Evolutionary conservation across 2,113 vertebrate species (phyloP).

Genomic region (Carassius carassius): DNA sequence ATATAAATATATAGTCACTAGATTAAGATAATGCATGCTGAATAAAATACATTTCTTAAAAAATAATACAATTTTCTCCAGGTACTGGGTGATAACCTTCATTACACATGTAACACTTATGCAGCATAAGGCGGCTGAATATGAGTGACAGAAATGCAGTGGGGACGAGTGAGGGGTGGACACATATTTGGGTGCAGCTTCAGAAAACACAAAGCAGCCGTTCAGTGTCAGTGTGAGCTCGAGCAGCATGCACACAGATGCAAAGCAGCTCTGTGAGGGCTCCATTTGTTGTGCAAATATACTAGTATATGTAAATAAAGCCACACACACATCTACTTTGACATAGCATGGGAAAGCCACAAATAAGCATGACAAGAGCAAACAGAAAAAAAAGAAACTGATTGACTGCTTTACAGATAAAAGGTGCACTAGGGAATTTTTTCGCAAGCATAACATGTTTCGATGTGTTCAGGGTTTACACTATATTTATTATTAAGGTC

Average conservation of each 20-base stretch:
- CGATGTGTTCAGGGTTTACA: too few species aligned
- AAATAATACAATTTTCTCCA: neutral
- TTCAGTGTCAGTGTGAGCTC: conserved; percentile 52
- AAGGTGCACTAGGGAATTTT: too few species aligned
- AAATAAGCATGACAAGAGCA: conserved; percentile 24
- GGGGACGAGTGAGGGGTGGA: conserved; percentile 35
- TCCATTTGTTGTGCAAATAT: conserved; percentile 80
- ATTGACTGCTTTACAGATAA: conserved; percentile 16
- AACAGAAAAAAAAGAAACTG: conserved; percentile 14
- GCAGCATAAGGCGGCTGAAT: neutral
- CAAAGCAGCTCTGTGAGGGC: conserved; percentile 72
- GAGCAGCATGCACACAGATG: conserved; percentile 63
- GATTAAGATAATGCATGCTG: neutral
- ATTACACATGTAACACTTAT: neutral
- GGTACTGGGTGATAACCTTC: neutral
- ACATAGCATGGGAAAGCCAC: conserved; percentile 23
- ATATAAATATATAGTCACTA: too few species aligned
- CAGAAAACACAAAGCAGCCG: conserved; percentile 34
- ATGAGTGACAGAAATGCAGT: conserved; percentile 19
- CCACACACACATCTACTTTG: conserved; percentile 40
- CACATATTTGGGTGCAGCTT: conserved; percentile 45
- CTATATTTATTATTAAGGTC: too few species aligned
- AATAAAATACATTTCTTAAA: neutral
- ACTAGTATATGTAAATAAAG: conserved; percentile 52
- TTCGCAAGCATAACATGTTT: too few species aligned